These are phyloP conservation scores for Ladona fulva DNA, from an alignment of 1,140 invertebrate genomes.

Conservation along the genomic window DNA sequence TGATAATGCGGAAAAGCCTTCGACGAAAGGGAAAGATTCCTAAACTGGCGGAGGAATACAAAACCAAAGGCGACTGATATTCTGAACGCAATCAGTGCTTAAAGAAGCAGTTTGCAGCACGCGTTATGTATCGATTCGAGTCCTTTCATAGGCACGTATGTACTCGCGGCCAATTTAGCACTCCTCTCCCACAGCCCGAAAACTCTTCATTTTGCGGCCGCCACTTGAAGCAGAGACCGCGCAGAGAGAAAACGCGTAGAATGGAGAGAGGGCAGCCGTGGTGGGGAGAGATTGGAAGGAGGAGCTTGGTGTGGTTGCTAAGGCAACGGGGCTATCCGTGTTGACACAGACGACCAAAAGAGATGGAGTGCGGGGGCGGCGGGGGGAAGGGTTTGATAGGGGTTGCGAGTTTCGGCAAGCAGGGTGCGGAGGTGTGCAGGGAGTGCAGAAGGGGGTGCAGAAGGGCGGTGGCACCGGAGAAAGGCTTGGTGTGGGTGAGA, in stretches of 20 bases:
- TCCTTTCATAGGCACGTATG: neutral
- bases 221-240: neutral
- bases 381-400: no score
- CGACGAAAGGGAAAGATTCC: no score
- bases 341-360: neutral
- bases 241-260: neutral
- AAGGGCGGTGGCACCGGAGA: neutral
- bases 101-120: neutral
- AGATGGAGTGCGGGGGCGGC: neutral
- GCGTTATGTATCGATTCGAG: neutral
- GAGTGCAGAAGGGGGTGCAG: neutral
- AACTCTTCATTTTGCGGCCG: neutral
- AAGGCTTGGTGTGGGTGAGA: neutral
- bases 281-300: neutral
- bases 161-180: constrained; percentile 2
- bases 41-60: no score
- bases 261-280: neutral
- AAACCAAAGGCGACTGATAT: no score
- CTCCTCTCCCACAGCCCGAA: neutral
- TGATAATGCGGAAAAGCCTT: no score
- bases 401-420: neutral
- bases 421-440: no score
- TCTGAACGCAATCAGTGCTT: no score
- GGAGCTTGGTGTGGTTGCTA: neutral
- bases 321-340: constrained; percentile 1